A percentile compares a stretch with the other conserved stretches of the same genome.
Evolutionary conservation across 2,113 vertebrate genomes (phyloP).

Genomic region (Telmatochromis sp.): DNA sequence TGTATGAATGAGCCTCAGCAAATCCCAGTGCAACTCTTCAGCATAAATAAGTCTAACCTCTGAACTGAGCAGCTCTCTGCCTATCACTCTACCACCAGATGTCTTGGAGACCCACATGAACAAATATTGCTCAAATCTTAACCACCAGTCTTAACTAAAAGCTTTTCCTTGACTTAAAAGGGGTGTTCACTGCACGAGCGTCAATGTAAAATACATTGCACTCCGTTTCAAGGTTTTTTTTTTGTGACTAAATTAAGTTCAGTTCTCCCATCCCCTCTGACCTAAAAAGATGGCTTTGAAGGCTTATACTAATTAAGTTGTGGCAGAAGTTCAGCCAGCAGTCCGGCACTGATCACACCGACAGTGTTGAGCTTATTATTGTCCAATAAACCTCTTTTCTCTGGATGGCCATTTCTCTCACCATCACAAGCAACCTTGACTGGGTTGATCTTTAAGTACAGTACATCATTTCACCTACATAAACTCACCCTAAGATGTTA

Average conservation of each 20-base stretch:
- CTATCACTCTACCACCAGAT: constrained; percentile 2
- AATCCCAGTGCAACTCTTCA: constrained; percentile 8
- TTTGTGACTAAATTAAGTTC: not conserved
- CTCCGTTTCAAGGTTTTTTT: not conserved
- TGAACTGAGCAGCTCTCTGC: constrained; percentile 18
- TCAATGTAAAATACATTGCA: not conserved
- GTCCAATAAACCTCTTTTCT: not conserved
- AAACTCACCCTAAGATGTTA: not conserved
- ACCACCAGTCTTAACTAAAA: not conserved
- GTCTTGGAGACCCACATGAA: not conserved
- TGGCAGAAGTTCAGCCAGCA: not conserved
- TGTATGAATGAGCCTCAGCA: not conserved
- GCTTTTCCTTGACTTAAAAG: not conserved
- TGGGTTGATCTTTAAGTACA: not conserved
- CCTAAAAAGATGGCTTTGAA: not conserved
- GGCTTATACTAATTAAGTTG: not conserved
- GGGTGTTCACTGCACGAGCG: not conserved
- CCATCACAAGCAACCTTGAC: not conserved
- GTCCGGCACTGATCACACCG: not conserved
- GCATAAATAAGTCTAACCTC: constrained; percentile 34
- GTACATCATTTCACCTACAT: not conserved
- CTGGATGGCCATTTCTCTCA: not conserved
- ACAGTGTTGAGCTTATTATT: not conserved
- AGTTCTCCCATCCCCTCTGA: not conserved
- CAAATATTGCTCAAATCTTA: not conserved